Conservation (phyloP, 2,113 vertebrate genomes). For the Sinocyclocheilus maitianheensis region DNA sequence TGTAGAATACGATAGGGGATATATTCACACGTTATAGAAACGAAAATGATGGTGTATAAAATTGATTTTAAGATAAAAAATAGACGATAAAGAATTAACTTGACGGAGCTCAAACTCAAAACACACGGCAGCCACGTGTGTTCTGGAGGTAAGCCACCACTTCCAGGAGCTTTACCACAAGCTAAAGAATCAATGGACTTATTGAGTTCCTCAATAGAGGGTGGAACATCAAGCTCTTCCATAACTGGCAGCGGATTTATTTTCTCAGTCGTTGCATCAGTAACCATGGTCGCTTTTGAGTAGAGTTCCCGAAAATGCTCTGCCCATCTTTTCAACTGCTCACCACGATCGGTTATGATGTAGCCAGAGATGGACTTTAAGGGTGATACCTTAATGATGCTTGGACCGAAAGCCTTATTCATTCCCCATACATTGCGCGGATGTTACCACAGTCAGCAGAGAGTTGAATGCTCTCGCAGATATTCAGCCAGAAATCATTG, state of each 20-base stretch:
- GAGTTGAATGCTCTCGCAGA: too few relatives aligned
- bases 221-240: neutral
- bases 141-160: neutral
- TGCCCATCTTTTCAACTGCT: neutral
- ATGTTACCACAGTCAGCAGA: neutral
- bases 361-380: neutral
- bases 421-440: too few relatives aligned
- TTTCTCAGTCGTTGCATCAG: neutral
- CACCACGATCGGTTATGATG: neutral
- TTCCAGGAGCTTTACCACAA: neutral
- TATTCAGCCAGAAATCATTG: too few relatives aligned
- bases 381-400: neutral
- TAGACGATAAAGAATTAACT: too few relatives aligned
- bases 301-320: neutral
- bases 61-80: too few relatives aligned
- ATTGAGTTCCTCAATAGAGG: neutral
- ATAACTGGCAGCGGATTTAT: neutral
- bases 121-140: too few relatives aligned
- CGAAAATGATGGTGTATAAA: too few relatives aligned
- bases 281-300: neutral
- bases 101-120: too few relatives aligned
- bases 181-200: neutral
- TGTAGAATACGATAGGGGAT: too few relatives aligned
- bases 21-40: too few relatives aligned
- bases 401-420: too few relatives aligned